Base-by-base conservation (phyloP, 2,888 invertebrate genomes). In the Hydraecia micacea region DNA sequence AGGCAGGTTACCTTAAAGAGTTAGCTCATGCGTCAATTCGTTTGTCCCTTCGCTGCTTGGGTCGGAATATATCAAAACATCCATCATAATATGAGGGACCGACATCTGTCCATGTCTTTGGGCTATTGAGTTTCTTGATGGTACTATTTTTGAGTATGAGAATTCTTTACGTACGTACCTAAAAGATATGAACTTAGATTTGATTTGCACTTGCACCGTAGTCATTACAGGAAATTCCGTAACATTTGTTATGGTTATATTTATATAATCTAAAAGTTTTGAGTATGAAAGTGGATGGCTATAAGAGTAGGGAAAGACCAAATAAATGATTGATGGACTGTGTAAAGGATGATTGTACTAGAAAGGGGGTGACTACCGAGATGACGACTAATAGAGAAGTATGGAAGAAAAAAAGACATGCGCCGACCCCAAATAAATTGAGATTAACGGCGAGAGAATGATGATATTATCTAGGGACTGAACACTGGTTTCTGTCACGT, bases 1-100 rank as follows among this genome's bases (percentile, higher is more conserved):
- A 79, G 49, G n/a, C 32, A 42, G 15, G 36, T 55, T 36, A 66
- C 46, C 55, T 9, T 32, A 32, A 63, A 62, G 55, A 55, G 66
- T 55, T 39, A 81, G 79, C 68, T 84, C 83, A 79, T 84, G 85
- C 85, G 84, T 84, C 85, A 84, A 85, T 85, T 84, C 74, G 76
- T 84, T 88, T 85, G 85, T 86, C 81, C 75, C 73, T 75, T 66
- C 75, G 86, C 73, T 79, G 75, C 67, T 80, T 69, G 55, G 73
- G 65, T 75, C 74, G 74, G 81, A 76, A 85, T 88, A 87, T 87
- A 84, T 79, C 65, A 79, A 65, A 76, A 79, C 86, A 86, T 89
- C 80, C 83, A 84, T 90, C 83, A 85, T 77, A 46, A 85, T 79
- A 66, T 77, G 52, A 62, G 63, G 73, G 49, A 32, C 60, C 39